Evolutionary conservation across 2,888 invertebrate species (phyloP), one percentile per base, ranked within the genome.

Genomic region (Bombyx huttoni): DNA sequence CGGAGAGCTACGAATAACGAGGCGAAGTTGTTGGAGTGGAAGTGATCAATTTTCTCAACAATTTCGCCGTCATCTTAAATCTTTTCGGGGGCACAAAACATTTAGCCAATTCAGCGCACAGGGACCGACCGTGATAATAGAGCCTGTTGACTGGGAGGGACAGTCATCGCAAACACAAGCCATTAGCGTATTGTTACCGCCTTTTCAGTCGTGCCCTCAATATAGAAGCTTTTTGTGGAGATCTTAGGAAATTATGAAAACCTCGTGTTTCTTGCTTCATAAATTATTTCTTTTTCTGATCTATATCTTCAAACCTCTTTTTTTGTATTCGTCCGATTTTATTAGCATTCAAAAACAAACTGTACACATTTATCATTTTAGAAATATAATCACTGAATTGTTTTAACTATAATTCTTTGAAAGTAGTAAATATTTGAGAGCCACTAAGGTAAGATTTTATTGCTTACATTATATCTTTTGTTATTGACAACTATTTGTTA

Each of bases 21-120:
- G 71, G 66, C 68, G 65, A 62, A 69, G 64, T 77, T 71, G 70
- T 73, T 81, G 69, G 67, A 78, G 78, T 80, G 82, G 78, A 85
- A 86, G 75, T 80, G 79, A 86, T 86, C 84, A 85, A 85, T 85
- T 84, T 84, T 86, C 83, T 81, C 77, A 80, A 85, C 83, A 85
- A 84, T 87, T 85, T 86, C 81, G 78, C 78, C 78, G 81, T 85
- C 84, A 82, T 86, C 82, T 81, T 73, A 73, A 82, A 82, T 82
- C 81, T 87, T 86, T 85, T 83, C 78, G 77, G 73, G 67, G 71
- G 75, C 77, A 83, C 83, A 86, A 86, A 84, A 83, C 81, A 85
- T 86, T 87, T 81, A 83, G 83, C 81, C 83, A 85, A 85, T 86
- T 84, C 85, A 86, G 80, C 79, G 80, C 78, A 78, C 82, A 75